These are phyloP conservation scores for Phataginus tetradactyla DNA, from an alignment of 2,797 vertebrate genomes.

Conservation along the genomic window DNA sequence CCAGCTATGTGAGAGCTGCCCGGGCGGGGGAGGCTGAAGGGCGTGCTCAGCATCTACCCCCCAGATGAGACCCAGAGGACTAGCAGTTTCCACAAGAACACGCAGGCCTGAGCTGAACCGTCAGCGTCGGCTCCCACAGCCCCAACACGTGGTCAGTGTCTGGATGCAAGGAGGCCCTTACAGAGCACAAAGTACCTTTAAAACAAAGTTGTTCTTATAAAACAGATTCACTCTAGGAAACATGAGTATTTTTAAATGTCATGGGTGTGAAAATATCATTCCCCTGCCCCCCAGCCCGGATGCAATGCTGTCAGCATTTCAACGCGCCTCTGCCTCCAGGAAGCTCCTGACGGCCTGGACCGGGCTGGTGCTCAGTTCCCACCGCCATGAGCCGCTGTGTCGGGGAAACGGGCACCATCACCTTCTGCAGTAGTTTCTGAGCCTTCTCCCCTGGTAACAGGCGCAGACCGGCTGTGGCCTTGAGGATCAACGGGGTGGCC, in stretches of 20 bases:
- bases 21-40: not conserved
- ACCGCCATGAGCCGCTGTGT: not conserved
- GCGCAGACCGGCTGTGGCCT: slow-evolving; percentile 95
- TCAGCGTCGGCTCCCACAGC: not conserved
- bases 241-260: not conserved
- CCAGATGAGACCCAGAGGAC: not conserved
- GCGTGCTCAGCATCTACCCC: not conserved
- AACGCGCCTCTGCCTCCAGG: not conserved
- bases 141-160: not conserved
- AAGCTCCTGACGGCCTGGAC: too few species aligned
- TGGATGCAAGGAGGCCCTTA: not conserved
- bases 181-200: not conserved
- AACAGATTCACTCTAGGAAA: not conserved
- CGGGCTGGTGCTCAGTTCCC: not conserved
- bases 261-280: not conserved
- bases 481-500: slow-evolving; percentile 92
- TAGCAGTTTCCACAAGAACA: not conserved
- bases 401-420: slow-evolving; percentile 72
- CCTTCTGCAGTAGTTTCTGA: slow-evolving; percentile 91
- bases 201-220: not conserved
- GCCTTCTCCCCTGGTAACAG: slow-evolving; percentile 94
- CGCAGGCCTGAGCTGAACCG: not conserved
- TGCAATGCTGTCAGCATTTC: not conserved
- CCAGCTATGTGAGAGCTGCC: not conserved
- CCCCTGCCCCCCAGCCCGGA: too few species aligned